Percentiles rank a stretch among this genome's conserved stretches.
These are phyloP conservation scores for Drosophila teissieri DNA, from an alignment of 1,140 invertebrate genomes.

Conservation along the genomic window DNA sequence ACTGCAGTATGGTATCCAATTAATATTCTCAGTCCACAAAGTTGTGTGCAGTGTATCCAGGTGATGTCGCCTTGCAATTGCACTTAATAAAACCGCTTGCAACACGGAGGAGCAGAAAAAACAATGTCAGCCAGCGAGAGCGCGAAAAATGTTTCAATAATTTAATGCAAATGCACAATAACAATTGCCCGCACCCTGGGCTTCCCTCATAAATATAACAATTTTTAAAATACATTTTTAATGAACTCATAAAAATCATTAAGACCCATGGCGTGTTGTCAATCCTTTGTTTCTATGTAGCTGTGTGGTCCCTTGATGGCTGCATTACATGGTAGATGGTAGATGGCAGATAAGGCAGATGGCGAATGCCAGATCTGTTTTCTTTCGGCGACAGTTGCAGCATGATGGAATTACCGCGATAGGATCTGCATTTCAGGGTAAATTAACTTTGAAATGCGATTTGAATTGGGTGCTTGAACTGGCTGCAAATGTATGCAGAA, in stretches of 20 bases:
- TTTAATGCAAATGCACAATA: slow-evolving; percentile 52
- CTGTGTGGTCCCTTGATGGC: slow-evolving; percentile 30
- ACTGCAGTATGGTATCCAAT: no score
- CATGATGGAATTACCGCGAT: slow-evolving; percentile 29
- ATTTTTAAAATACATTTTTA: slow-evolving; percentile 53
- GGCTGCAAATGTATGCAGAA: neutral
- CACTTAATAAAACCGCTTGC: slow-evolving; percentile 40
- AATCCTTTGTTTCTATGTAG: slow-evolving; percentile 32
- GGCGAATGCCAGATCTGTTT: slow-evolving; percentile 27
- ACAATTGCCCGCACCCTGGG: slow-evolving; percentile 21
- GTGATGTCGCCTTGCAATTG: slow-evolving; percentile 28
- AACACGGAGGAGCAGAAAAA: slow-evolving; percentile 14
- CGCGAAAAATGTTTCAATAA: slow-evolving; percentile 48
- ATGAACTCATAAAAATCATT: slow-evolving; percentile 51
- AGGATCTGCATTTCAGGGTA: slow-evolving; percentile 16
- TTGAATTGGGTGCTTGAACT: slow-evolving; percentile 27
- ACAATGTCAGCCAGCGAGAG: slow-evolving; percentile 32
- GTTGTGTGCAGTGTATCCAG: slow-evolving; percentile 1
- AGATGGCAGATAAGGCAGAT: slow-evolving; percentile 32
- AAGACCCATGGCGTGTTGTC: slow-evolving; percentile 25
- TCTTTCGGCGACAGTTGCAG: slow-evolving; percentile 27
- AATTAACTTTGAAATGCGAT: slow-evolving; percentile 32
- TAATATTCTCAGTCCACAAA: neutral
- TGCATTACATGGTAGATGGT: slow-evolving; percentile 25
- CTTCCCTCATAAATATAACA: slow-evolving; percentile 51